Evolutionary conservation across 2,113 vertebrate species (phyloP).

Genomic region (Carettochelys insculpta): DNA sequence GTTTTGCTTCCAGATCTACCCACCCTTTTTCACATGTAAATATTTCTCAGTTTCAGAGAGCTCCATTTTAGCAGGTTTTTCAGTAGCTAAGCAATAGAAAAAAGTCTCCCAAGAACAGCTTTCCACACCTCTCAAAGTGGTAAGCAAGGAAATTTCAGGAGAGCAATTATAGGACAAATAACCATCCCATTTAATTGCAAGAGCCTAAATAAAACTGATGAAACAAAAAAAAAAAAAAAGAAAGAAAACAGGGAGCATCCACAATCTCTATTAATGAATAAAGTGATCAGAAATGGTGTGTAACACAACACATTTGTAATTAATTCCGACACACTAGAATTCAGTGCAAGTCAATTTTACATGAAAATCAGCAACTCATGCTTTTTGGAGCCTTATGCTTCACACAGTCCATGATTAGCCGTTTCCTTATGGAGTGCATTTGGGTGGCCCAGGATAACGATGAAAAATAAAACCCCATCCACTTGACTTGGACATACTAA

Average conservation of each 20-base stretch:
- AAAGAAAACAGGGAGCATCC: not conserved
- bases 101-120: slow-evolving; percentile 50
- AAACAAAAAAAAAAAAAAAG: not conserved
- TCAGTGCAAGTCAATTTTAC: slow-evolving; percentile 2
- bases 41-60: slow-evolving; percentile 60
- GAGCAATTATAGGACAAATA: slow-evolving; percentile 36
- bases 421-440: not conserved
- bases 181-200: slow-evolving; percentile 1
- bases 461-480: not conserved
- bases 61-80: slow-evolving; percentile 68
- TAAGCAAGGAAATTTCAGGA: slow-evolving; percentile 47
- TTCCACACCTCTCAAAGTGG: slow-evolving; percentile 59
- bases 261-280: not conserved
- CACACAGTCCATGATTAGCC: not conserved
- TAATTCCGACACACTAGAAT: slow-evolving; percentile 7
- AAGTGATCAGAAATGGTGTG: not conserved
- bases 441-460: not conserved
- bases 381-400: not conserved
- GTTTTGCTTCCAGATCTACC: slow-evolving; percentile 71
- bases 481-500: not conserved
- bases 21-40: slow-evolving; percentile 74
- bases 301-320: not conserved
- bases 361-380: not conserved
- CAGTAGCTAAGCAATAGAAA: slow-evolving; percentile 69
- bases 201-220: not conserved